Percentiles rank a stretch among this genome's conserved stretches.
Evolutionary conservation across 2,113 vertebrate species (phyloP).

Genomic region (Plotosus lineatus): DNA sequence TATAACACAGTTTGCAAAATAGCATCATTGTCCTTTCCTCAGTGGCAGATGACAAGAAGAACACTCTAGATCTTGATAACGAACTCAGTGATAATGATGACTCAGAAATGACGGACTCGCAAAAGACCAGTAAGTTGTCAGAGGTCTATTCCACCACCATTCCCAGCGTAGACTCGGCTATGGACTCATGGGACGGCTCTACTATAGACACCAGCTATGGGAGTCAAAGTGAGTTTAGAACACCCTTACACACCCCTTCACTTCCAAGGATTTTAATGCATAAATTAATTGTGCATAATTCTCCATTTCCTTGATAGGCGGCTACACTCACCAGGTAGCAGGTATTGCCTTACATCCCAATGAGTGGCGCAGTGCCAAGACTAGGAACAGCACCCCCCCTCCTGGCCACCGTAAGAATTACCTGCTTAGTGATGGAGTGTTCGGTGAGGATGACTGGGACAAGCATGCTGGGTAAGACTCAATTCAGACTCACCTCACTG

Average conservation of each 20-base stretch:
- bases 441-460: conserved; percentile 92
- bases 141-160: conserved; percentile 85
- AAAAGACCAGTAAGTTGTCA: conserved; percentile 82
- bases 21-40: not conserved
- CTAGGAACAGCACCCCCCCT: conserved; percentile 80
- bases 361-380: conserved; percentile 82
- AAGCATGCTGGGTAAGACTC: conserved; percentile 79
- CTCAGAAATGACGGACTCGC: conserved; percentile 80
- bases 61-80: conserved; percentile 66
- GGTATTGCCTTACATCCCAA: conserved; percentile 80
- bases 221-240: conserved; percentile 78
- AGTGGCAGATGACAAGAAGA: conserved; percentile 78
- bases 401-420: conserved; percentile 83
- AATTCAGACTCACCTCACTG: too few relatives aligned
- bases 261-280: not conserved
- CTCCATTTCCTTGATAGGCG: conserved; percentile 66
- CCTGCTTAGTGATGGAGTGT: conserved; percentile 82
- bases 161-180: conserved; percentile 90
- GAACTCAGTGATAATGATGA: conserved; percentile 88
- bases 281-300: not conserved
- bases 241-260: not conserved
- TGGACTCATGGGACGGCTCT: conserved; percentile 94
- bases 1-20: not conserved
- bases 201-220: conserved; percentile 86
- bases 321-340: conserved; percentile 76